phyloP scores from a whole-genome alignment of 2,797 vertebrate genomes.

The Harpagifer antarcticus region DNA sequence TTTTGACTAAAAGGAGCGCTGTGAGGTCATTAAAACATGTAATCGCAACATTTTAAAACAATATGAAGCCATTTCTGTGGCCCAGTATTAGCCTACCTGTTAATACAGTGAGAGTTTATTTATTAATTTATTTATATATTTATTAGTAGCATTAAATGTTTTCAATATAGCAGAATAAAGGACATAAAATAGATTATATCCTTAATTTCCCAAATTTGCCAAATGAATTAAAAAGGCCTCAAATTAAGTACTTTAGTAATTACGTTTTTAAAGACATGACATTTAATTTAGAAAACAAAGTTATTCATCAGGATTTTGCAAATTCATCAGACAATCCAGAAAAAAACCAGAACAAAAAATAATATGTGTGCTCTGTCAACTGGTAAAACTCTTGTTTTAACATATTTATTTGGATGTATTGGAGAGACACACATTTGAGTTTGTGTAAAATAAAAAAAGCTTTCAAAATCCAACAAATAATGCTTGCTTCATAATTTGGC shows the following conservation, averaged over 20 bases:
- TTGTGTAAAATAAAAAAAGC: background rate
- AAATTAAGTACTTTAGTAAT: too few relatives aligned
- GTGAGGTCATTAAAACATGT: background rate
- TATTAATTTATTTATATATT: background rate
- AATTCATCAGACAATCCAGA: background rate
- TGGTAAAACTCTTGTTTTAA: background rate
- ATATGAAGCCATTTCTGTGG: too few relatives aligned
- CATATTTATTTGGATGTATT: background rate
- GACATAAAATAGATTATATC: background rate
- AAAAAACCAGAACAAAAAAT: background rate
- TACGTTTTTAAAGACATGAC: background rate
- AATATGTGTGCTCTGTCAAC: background rate
- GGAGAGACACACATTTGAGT: background rate
- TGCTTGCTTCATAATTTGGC: background rate
- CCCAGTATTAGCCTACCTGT: background rate
- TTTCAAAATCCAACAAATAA: background rate
- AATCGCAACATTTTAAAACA: background rate
- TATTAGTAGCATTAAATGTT: background rate
- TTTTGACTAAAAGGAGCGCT: background rate
- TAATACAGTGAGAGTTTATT: background rate
- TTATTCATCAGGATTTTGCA: background rate
- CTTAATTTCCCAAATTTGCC: background rate
- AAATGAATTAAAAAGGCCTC: too few relatives aligned
- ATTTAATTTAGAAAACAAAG: background rate
- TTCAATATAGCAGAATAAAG: background rate